Evolutionary conservation across 2,797 vertebrate genomes (phyloP).

Genomic region (Tokudaia muenninki): DNA sequence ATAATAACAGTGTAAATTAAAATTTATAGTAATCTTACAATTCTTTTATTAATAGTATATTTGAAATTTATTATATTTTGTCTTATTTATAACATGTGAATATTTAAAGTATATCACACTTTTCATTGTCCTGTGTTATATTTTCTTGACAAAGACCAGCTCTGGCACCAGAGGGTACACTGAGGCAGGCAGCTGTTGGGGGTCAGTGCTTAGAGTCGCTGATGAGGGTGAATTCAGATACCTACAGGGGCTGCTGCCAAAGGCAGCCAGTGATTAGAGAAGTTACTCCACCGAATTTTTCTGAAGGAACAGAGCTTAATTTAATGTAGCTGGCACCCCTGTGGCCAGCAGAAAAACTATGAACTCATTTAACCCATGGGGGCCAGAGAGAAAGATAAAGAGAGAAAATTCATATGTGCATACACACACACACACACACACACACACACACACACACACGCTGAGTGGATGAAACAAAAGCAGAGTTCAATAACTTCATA

Average conservation of each 20-base stretch:
- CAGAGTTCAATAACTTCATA: neutral
- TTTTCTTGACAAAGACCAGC: neutral
- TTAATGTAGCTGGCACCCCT: neutral
- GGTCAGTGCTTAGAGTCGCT: neutral
- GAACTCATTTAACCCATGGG: neutral
- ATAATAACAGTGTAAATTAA: neutral
- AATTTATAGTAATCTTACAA: neutral
- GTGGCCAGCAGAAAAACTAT: neutral
- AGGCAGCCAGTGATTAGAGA: neutral
- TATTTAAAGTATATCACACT: neutral
- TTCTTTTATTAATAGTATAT: neutral
- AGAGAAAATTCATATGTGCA: neutral
- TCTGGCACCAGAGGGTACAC: neutral
- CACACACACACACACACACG: neutral
- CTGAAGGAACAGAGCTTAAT: neutral
- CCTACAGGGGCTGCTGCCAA: neutral
- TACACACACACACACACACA: no score
- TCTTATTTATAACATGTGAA: slow-evolving; percentile 22
- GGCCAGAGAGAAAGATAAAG: neutral
- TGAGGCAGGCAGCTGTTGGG: neutral
- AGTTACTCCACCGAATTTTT: neutral
- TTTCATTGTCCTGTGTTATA: slow-evolving; percentile 11
- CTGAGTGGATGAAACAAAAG: neutral
- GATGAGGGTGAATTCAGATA: neutral
- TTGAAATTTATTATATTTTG: neutral